phyloP scores from a whole-genome alignment of 2,888 invertebrate species.

The Dysmachus trigonus region DNA sequence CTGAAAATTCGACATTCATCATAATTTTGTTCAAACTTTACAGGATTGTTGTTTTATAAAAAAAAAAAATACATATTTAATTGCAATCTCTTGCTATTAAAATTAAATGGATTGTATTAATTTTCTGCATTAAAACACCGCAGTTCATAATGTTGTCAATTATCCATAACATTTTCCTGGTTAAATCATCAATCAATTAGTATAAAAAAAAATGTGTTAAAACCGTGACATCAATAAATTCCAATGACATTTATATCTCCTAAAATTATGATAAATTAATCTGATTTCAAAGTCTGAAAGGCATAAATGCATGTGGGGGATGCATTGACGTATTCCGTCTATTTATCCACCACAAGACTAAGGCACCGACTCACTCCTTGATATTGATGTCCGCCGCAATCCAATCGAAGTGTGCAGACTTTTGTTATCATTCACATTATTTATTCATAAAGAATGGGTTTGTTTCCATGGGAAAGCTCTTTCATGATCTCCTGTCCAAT shows the following conservation, averaged over 20 bases:
- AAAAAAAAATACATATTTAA: too few relatives aligned
- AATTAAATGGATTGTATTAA: neutral
- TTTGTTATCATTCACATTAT: constrained; percentile 34
- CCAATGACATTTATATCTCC: neutral
- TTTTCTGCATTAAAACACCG: neutral
- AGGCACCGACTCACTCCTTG: neutral
- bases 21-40: too few relatives aligned
- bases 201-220: neutral
- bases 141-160: neutral
- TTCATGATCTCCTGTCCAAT: constrained; percentile 6
- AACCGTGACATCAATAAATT: neutral
- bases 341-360: neutral
- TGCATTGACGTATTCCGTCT: constrained; percentile 1
- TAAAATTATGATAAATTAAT: neutral
- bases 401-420: constrained; percentile 28
- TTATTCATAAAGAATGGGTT: constrained; percentile 32
- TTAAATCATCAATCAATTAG: neutral
- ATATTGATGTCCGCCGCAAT: constrained; percentile 29
- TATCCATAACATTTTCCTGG: neutral
- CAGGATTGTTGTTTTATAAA: too few relatives aligned
- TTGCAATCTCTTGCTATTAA: too few relatives aligned
- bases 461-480: constrained; percentile 11
- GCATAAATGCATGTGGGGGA: neutral
- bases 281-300: neutral
- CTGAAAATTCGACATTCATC: too few relatives aligned